Evolutionary conservation across 2,888 invertebrate genomes (phyloP), one percentile per base, ranked within the genome.

Genomic region (Acleris holmiana): DNA sequence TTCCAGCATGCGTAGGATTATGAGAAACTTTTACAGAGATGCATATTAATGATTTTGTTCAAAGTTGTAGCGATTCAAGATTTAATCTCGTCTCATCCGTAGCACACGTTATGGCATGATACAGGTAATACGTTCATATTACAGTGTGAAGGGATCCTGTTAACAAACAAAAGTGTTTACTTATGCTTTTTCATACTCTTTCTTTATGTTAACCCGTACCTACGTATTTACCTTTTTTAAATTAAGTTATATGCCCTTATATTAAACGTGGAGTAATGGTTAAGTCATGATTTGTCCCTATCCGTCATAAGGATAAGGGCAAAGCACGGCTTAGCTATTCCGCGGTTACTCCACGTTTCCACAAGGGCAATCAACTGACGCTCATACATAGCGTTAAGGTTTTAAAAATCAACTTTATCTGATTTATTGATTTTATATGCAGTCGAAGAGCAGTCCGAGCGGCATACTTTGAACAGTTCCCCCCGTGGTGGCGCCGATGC

Each of bases 1-100:
- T 68, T 55, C 50, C 13, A 18, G 59, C 65, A 65, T 60, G 65
- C 49, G 49, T 59, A 64, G 64, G 40, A 19, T 53, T 51, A 53
- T 40, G 19, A 10, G n/a, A 47, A 5, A 44, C 44, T 44, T 5
- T 41, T 44, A 7, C 17, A 17, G 17, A 44, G 44, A 44, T 17
- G 17, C 35, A 35, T 3, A 35, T 44, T 44, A 10, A 40, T 48
- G 5, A 13, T 48, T 40, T 19, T 53, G 15, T 21, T 53, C 40
- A 18, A 40, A 21, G 7, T 15, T 53, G 15, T 53, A 40, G 53
- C 53, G 4, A 2, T 18, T 53, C 35, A 53, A 40, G 53, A 40
- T 19, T 13, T 53, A 35, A 2, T 51, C n/a, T n/a, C 51, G 17
- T 51, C 18, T n/a, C 29, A 29, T 29, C 18, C 51, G 18, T 41